These are phyloP conservation scores for Xylophagus ater DNA, from an alignment of 2,888 invertebrate genomes.

Conservation along the genomic window DNA sequence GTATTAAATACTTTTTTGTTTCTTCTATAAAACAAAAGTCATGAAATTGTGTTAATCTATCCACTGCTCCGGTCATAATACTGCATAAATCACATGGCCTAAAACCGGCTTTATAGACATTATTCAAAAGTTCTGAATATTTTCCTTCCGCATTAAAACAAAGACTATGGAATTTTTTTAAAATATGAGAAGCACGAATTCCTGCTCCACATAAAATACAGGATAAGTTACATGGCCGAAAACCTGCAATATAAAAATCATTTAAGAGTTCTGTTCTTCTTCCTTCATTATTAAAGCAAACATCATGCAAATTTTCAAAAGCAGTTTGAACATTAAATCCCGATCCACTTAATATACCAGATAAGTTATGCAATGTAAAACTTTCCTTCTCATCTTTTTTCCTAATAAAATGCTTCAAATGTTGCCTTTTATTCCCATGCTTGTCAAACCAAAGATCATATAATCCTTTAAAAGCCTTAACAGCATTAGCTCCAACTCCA, in stretches of 20 bases:
- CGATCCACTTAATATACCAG: constrained; percentile 1
- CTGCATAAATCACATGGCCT: constrained; percentile 22
- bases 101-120: constrained; percentile 16
- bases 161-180: constrained; percentile 20
- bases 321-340: constrained; percentile 19
- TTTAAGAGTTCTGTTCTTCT: too few species aligned
- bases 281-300: too few species aligned
- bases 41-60: constrained; percentile 22
- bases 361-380: neutral
- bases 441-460: too few species aligned
- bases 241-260: too few species aligned
- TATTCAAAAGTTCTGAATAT: constrained; percentile 20
- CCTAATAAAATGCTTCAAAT: neutral
- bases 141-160: constrained; percentile 19
- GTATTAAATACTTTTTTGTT: constrained; percentile 22
- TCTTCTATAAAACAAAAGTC: constrained; percentile 25
- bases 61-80: constrained; percentile 23
- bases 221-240: too few species aligned
- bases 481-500: too few species aligned
- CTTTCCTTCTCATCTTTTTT: constrained; percentile 2
- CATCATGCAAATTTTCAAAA: too few species aligned
- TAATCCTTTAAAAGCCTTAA: too few species aligned
- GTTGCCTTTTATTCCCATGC: neutral
- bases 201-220: too few species aligned
- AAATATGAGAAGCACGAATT: too few species aligned